phyloP scores from a whole-genome alignment of 2,888 invertebrate genomes.

The Belgica antarctica region DNA sequence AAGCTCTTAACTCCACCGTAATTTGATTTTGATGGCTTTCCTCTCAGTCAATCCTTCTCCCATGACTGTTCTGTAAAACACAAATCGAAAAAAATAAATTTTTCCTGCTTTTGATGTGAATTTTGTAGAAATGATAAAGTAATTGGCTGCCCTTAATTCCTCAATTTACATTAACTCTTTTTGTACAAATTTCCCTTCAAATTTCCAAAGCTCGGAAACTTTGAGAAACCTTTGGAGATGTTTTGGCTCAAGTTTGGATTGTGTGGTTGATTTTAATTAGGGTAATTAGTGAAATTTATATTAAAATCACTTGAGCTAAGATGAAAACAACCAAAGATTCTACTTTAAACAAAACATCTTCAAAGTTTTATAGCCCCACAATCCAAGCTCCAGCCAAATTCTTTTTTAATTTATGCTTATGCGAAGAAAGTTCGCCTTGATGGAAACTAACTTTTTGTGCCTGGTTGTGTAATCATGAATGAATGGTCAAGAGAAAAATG shows the following conservation, averaged over 20 bases:
- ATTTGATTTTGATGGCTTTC: constrained; percentile 52
- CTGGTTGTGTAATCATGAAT: constrained; percentile 13
- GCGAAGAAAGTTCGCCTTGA: background rate
- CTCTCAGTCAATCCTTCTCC: constrained; percentile 46
- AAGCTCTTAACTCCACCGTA: constrained; percentile 45
- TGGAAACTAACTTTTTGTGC: constrained; percentile 17
- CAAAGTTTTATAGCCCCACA: background rate
- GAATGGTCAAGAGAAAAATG: constrained; percentile 15
- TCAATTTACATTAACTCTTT: constrained; percentile 18
- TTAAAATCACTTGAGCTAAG: no score
- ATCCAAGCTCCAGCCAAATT: no score
- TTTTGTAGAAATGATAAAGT: constrained; percentile 43
- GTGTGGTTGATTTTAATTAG: no score
- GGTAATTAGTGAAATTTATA: no score
- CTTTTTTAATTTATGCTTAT: no score
- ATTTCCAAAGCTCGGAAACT: no score
- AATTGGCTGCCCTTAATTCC: constrained; percentile 29
- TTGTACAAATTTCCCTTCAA: no score
- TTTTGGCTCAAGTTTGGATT: no score
- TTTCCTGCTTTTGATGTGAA: constrained; percentile 1
- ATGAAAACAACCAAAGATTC: no score
- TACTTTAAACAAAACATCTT: background rate
- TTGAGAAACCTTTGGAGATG: no score
- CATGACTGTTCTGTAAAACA: background rate
- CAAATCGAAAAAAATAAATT: background rate